Percentiles rank a stretch among this genome's conserved stretches.
Conservation (phyloP, 2,888 invertebrate genomes). For the Habrosyne pyritoides region DNA sequence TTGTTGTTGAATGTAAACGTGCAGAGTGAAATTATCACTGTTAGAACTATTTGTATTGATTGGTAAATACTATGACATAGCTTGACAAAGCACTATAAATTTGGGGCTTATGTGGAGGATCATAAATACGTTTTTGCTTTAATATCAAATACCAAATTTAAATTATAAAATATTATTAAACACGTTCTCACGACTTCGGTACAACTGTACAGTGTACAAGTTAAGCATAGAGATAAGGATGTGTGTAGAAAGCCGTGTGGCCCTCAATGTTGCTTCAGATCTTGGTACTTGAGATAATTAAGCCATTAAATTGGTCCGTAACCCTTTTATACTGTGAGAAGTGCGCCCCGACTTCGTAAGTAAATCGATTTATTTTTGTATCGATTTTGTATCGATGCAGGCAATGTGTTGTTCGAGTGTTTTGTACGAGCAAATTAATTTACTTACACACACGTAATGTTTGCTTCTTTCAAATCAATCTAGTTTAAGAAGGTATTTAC, state of each 20-base stretch:
- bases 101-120: too few relatives aligned
- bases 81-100: too few relatives aligned
- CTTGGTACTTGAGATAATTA: constrained; percentile 77
- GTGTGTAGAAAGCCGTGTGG: constrained; percentile 41
- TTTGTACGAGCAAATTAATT: constrained; percentile 40
- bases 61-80: not conserved
- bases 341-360: constrained; percentile 42
- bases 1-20: constrained; percentile 6
- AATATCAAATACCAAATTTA: too few relatives aligned
- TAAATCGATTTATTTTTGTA: constrained; percentile 66
- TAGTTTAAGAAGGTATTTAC: constrained; percentile 9
- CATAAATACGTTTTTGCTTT: too few relatives aligned
- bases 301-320: constrained; percentile 74
- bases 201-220: constrained; percentile 34
- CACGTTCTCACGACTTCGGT: constrained; percentile 43
- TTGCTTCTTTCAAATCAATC: not conserved
- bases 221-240: constrained; percentile 51
- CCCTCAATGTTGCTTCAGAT: constrained; percentile 55
- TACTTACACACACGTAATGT: constrained; percentile 2
- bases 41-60: not conserved
- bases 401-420: constrained; percentile 58
- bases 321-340: constrained; percentile 71
- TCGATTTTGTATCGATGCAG: constrained; percentile 41
- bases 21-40: not conserved
- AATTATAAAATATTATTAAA: not conserved